These are phyloP conservation scores for Hemitrygon akajei DNA, from an alignment of 2,797 vertebrate species.

Conservation along the genomic window DNA sequence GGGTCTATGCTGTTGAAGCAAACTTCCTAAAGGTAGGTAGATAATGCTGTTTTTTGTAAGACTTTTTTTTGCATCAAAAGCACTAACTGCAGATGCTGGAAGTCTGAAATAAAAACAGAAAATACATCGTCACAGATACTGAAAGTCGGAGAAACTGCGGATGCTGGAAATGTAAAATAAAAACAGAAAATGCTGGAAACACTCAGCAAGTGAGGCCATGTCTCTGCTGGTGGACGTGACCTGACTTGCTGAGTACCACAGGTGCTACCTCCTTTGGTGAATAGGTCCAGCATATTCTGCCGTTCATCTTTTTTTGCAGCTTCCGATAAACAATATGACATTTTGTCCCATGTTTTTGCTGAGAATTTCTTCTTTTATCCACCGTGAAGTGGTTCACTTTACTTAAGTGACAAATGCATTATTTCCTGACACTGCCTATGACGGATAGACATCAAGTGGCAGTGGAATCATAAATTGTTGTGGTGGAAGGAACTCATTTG, in stretches of 20 bases:
- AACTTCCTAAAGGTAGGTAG: conserved; percentile 18
- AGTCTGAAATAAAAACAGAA: no score
- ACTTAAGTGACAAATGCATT: neutral
- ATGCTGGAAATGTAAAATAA: no score
- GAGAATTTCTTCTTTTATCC: neutral
- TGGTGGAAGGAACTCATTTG: no score
- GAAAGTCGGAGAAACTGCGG: no score
- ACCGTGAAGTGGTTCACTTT: neutral
- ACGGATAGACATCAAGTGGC: neutral
- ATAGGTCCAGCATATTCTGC: no score
- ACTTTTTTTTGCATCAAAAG: neutral
- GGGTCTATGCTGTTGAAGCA: conserved; percentile 20
- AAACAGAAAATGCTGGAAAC: no score
- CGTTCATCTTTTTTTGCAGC: neutral
- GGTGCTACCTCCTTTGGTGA: no score
- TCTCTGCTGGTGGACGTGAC: no score
- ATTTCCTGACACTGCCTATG: neutral
- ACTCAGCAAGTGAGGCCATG: no score
- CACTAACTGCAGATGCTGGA: no score
- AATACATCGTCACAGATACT: no score
- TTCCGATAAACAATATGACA: neutral
- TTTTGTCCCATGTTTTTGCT: neutral
- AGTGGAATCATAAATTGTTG: neutral
- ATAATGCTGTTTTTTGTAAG: neutral
- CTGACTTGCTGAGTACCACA: no score